phyloP scores from a whole-genome alignment of 2,888 invertebrate species.

The Scaptomyza polygonia region DNA sequence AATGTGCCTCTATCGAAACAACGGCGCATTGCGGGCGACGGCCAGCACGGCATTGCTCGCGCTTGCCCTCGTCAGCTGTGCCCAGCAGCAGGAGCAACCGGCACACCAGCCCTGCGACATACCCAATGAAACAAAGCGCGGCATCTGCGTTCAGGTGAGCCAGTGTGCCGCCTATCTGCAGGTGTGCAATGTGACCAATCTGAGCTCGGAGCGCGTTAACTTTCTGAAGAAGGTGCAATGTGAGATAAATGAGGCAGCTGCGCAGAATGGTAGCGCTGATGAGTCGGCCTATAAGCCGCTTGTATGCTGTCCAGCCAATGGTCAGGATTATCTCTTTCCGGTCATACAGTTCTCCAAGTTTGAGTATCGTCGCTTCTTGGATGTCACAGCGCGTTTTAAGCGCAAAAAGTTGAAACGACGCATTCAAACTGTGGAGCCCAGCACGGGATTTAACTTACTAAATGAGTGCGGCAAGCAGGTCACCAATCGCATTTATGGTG shows the following conservation, averaged over 20 bases:
- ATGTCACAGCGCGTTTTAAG: slow-evolving; percentile 75
- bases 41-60: slow-evolving; percentile 43
- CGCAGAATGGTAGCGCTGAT: background rate
- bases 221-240: slow-evolving; percentile 83
- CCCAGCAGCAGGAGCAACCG: slow-evolving; percentile 4
- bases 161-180: slow-evolving; percentile 81
- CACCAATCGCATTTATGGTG: slow-evolving; percentile 87
- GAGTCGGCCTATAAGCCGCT: slow-evolving; percentile 50
- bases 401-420: slow-evolving; percentile 82
- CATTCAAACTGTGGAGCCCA: slow-evolving; percentile 80
- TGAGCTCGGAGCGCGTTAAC: slow-evolving; percentile 80
- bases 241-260: slow-evolving; percentile 42
- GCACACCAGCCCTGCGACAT: slow-evolving; percentile 77
- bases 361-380: slow-evolving; percentile 70
- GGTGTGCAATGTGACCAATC: slow-evolving; percentile 75
- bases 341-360: slow-evolving; percentile 79
- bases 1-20: slow-evolving; percentile 43
- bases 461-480: slow-evolving; percentile 86
- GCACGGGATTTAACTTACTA: slow-evolving; percentile 73
- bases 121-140: slow-evolving; percentile 82
- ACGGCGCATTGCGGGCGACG: slow-evolving; percentile 52
- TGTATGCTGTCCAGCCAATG: slow-evolving; percentile 82
- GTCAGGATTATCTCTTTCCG: slow-evolving; percentile 79
- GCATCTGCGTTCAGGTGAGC: slow-evolving; percentile 76
- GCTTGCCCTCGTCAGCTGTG: slow-evolving; percentile 29